These are phyloP conservation scores for Camelus bactrianus DNA, from an alignment of 2,113 vertebrate species.

Conservation along the genomic window DNA sequence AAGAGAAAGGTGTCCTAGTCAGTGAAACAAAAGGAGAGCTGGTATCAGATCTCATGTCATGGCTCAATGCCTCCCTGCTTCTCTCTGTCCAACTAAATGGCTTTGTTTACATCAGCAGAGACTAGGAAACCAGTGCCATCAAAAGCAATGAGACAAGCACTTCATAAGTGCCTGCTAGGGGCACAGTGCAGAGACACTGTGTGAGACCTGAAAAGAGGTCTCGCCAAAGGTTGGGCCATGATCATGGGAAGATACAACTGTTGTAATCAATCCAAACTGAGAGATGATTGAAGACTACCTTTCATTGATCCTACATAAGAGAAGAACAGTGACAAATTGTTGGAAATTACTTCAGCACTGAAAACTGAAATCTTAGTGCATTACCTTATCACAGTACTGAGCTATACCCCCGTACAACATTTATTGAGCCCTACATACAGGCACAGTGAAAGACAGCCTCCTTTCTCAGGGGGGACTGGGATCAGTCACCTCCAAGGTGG, in stretches of 20 bases:
- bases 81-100: slow-evolving; percentile 52
- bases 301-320: not conserved
- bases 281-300: not conserved
- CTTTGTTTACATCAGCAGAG: slow-evolving; percentile 65
- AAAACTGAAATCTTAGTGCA: slow-evolving; percentile 27
- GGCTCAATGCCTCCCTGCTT: slow-evolving; percentile 62
- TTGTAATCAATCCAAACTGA: not conserved
- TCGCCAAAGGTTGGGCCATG: not conserved
- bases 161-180: not conserved
- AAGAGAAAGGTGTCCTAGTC: slow-evolving; percentile 20
- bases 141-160: slow-evolving; percentile 55
- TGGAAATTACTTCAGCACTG: slow-evolving; percentile 46
- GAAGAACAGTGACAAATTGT: not conserved
- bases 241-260: not conserved
- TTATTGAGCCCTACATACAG: not conserved
- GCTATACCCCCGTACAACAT: not conserved
- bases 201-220: slow-evolving; percentile 24
- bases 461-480: not conserved
- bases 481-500: not conserved
- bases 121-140: not conserved
- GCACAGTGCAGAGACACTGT: not conserved
- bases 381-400: not conserved
- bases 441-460: not conserved
- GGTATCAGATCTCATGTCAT: slow-evolving; percentile 39
- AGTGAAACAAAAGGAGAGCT: slow-evolving; percentile 40